Base-by-base conservation (phyloP, 2,797 vertebrate species). In the Karalla daura region DNA sequence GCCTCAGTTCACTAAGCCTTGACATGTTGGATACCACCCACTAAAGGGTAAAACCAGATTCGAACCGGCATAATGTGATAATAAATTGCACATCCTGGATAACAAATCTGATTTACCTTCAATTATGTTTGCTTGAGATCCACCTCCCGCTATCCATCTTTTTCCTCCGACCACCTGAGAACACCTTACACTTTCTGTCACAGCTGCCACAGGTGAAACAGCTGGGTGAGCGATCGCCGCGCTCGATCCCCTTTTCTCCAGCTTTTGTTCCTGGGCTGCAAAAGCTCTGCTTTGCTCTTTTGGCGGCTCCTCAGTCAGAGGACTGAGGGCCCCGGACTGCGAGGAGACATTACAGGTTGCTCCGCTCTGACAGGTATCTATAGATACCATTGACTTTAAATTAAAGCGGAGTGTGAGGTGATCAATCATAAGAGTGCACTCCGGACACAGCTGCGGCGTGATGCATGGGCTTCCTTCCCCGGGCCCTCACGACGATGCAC, bases 321-420 rank as follows among this genome's bases (percentile, higher is more conserved):
- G 67, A 51, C 40, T 10, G 61, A 68, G 36, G 70, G 39, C 63
- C 56, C 59, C 2, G 75, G 54, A 58, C 53, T 41, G 61, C 27
- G 64, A 76, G 69, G 80, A 81, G 71, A 83, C 87, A 81, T 88
- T 85, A 80, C 68, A 44, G 74, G 70, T 70, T 47, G 76, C 76
- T 78, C 56, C 1, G 17, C 61, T 45, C 81, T 91, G 93, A 91
- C 91, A 87, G 89, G 86, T 90, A 92, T 92, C 92, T 93, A 86
- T 88, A 86, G 88, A 89, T 63, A 60, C 30, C 58, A 79, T 80
- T 90, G 89, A 80, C 84, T 91, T 92, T 88, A 83, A 91, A 90
- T 93, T 89, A 90, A 88, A 88, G 86, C 55, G 4, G 51, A 46
- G 28, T 71, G 70, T 70, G 80, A 63, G 61, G 78, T 75, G 84